Evolutionary conservation across 92 coral and sea anemone genomes (phyloP).

Genomic region (Phymanthus crucifer): DNA sequence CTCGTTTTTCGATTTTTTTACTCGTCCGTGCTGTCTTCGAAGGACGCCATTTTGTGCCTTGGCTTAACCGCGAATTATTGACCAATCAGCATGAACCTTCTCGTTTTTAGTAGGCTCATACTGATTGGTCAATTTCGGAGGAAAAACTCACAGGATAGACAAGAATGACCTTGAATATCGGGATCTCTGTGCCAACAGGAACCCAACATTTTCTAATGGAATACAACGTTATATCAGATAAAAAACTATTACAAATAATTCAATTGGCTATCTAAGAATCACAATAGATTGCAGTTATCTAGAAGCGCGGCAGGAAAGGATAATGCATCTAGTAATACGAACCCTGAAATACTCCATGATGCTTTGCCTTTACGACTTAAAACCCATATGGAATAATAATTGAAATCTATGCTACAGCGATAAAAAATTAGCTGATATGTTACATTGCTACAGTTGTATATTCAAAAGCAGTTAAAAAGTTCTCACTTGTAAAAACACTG

Average conservation of each 20-base stretch:
- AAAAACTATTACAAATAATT: neutral
- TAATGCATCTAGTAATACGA: no score
- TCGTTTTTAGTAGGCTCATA: no score
- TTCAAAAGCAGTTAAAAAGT: neutral
- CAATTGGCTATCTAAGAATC: no score
- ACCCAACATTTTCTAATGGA: neutral
- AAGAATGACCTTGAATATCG: neutral
- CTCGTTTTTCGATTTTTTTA: no score
- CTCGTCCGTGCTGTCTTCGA: no score
- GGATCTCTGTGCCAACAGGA: constrained; percentile 5
- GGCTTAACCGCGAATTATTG: no score
- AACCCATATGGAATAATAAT: neutral
- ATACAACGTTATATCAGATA: neutral
- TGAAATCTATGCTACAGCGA: neutral
- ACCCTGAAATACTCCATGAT: neutral
- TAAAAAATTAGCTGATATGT: neutral
- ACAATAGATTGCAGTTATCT: neutral
- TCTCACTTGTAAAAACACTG: neutral
- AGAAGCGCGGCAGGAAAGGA: no score
- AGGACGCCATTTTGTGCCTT: no score
- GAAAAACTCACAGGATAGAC: neutral
- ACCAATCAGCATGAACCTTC: no score
- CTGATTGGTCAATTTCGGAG: no score
- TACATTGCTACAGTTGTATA: neutral
- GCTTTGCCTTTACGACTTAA: neutral